Evolutionary conservation across 2,113 vertebrate genomes (phyloP), one percentile per base, ranked within the genome.

Genomic region (Mesoclemmys tuberculata): DNA sequence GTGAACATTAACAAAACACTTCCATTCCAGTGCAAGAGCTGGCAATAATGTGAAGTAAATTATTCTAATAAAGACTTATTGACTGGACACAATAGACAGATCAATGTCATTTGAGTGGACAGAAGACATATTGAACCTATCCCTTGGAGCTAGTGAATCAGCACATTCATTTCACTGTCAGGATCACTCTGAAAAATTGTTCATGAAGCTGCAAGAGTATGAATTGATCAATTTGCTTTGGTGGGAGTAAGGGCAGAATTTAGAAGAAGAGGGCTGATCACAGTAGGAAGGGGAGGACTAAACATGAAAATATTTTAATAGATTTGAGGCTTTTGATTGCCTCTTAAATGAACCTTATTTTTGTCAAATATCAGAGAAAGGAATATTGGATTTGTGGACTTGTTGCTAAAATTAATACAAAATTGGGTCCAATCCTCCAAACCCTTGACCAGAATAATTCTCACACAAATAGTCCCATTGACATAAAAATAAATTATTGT

Each of bases 1-100:
- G 64, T 68, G 1, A 3, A 92, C 3, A 9, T 61, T 75, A 81
- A 51, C 18, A 93, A 84, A 94, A 58, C 22, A 46, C 35, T 93
- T 89, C 44, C 10, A 49, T 92, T 95, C 68, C n/a, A 58, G 80
- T 0, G 2, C 27, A 77, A 92, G 48, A 84, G 14, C 64, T 88
- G 89, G 82, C 38, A 93, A 88, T 88, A 78, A 81, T 19, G 31
- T 0, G 0, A 88, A 94, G 84, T 31, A 88, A 95, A 81, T 95
- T 90, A 88, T 51, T 94, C 51, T 91, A 86, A 61, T 93, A 91
- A 92, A 94, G 84, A 88, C 95, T 95, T 97, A 96, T 96, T 93
- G 96, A 96, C 92, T 26, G 46, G 88, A 74, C 41, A 95, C 83
- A 84, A 44, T 64, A 80, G 74, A 81, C n/a, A 68, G 84, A 95